A percentile compares a stretch with the other conserved stretches of the same genome.
These are phyloP conservation scores for Saguinus oedipus DNA, from an alignment of 2,797 vertebrate species.

Conservation along the genomic window DNA sequence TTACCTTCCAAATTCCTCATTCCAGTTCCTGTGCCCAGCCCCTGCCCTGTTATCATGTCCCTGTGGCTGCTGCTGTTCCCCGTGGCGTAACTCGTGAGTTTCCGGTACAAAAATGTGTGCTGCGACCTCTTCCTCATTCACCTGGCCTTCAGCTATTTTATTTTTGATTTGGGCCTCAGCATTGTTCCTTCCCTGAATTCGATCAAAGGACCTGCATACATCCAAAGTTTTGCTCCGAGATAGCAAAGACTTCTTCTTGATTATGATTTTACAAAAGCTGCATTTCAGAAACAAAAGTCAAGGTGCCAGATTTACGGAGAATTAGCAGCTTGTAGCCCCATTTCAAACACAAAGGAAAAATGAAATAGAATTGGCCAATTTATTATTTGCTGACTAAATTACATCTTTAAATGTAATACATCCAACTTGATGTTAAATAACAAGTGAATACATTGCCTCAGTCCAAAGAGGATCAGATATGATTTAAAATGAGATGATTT, in stretches of 20 bases:
- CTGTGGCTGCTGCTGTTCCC: neutral
- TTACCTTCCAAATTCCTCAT: neutral
- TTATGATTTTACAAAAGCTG: neutral
- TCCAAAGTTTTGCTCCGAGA: neutral
- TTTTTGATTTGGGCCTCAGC: neutral
- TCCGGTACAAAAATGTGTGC: neutral
- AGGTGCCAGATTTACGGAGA: neutral
- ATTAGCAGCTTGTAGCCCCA: neutral
- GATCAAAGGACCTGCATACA: neutral
- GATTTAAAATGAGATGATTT: neutral
- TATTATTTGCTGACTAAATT: slow-evolving; percentile 33
- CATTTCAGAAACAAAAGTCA: slow-evolving; percentile 13
- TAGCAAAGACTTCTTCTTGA: neutral
- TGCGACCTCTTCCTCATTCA: neutral
- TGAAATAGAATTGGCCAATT: neutral
- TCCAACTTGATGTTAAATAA: neutral
- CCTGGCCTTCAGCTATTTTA: neutral
- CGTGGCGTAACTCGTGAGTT: neutral
- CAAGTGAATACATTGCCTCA: neutral
- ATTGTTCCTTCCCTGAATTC: neutral
- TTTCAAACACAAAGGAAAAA: slow-evolving; percentile 20
- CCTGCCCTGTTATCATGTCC: neutral
- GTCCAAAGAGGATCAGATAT: neutral
- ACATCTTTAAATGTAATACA: neutral
- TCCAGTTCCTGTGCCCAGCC: neutral